Conservation (phyloP, 2,113 vertebrate species). For the Steatornis caripensis region DNA sequence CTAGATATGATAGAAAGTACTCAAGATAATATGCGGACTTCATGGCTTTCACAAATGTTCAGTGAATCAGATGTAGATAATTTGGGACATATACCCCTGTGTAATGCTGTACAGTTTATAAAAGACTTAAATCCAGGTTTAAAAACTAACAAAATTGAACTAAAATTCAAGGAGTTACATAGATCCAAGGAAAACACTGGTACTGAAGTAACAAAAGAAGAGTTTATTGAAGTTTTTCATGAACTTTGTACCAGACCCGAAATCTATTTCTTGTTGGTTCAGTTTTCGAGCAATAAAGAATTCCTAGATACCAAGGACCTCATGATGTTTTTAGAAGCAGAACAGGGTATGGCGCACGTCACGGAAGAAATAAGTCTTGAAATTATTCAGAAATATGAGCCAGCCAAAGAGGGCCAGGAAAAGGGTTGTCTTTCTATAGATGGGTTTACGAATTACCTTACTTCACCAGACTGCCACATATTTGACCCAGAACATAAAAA, state of each 20-base stretch:
- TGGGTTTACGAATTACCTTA: slow-evolving; percentile 95
- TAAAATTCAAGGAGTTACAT: slow-evolving; percentile 96
- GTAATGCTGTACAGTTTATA: slow-evolving; percentile 88
- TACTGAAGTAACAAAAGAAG: slow-evolving; percentile 86
- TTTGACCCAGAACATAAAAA: slow-evolving; percentile 97
- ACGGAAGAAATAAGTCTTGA: slow-evolving; percentile 93
- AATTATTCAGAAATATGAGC: slow-evolving; percentile 92
- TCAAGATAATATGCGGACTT: slow-evolving; percentile 93
- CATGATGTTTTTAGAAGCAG: slow-evolving; percentile 98
- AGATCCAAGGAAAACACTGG: slow-evolving; percentile 88
- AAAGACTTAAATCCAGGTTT: slow-evolving; percentile 91
- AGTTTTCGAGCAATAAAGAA: slow-evolving; percentile 99
- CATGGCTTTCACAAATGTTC: slow-evolving; percentile 93
- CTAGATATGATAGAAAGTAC: slow-evolving; percentile 94
- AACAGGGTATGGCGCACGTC: slow-evolving; percentile 94
- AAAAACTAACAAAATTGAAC: slow-evolving; percentile 93
- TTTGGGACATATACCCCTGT: slow-evolving; percentile 81
- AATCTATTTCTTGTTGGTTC: slow-evolving; percentile 97
- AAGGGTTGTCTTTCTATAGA: slow-evolving; percentile 94
- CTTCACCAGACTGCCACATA: slow-evolving; percentile 94
- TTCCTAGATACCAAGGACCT: slow-evolving; percentile 96
- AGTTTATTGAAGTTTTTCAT: slow-evolving; percentile 97
- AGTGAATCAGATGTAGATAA: slow-evolving; percentile 79
- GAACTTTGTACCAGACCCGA: slow-evolving; percentile 97
- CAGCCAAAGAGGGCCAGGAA: slow-evolving; percentile 89